A percentile compares a stretch with the other conserved stretches of the same genome.
Conservation (phyloP, 2,797 vertebrate species). For the Sternarchorhynchus goeldii region DNA sequence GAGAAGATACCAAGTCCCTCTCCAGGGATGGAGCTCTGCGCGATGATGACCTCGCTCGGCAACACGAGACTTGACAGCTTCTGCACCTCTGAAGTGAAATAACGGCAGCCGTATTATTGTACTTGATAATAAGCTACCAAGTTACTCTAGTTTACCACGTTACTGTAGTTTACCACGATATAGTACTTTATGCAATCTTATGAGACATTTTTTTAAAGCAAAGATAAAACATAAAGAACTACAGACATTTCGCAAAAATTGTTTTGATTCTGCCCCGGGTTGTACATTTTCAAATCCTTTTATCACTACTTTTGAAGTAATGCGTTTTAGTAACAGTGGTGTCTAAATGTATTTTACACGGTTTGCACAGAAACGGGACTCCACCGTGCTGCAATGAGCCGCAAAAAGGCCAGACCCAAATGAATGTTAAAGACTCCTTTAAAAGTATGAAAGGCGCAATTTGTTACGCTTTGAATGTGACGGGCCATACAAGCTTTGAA, state of each 20-base stretch:
- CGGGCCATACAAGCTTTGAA: slow-evolving; percentile 73
- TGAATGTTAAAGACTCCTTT: slow-evolving; percentile 78
- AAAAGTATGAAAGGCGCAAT: slow-evolving; percentile 75
- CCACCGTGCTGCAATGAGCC: slow-evolving; percentile 20
- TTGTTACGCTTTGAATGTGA: slow-evolving; percentile 84
- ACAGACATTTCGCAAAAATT: neutral
- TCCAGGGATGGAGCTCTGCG: slow-evolving; percentile 92
- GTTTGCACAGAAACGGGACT: slow-evolving; percentile 21
- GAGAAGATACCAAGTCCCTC: slow-evolving; percentile 96
- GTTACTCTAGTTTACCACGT: neutral
- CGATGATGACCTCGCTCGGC: slow-evolving; percentile 94
- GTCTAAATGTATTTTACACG: slow-evolving; percentile 39
- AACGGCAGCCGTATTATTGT: neutral
- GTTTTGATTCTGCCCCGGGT: neutral
- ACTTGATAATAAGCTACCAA: neutral
- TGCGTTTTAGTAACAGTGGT: slow-evolving; percentile 9
- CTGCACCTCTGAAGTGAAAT: slow-evolving; percentile 83
- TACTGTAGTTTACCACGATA: too few species aligned
- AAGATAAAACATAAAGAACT: neutral
- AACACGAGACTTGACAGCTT: slow-evolving; percentile 93
- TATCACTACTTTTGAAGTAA: slow-evolving; percentile 4
- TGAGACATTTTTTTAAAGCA: too few species aligned
- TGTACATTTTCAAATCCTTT: neutral
- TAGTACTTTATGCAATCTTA: too few species aligned
- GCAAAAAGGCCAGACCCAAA: slow-evolving; percentile 34